Conservation (phyloP, 2,888 invertebrate species). For the Argyresthia albistria region DNA sequence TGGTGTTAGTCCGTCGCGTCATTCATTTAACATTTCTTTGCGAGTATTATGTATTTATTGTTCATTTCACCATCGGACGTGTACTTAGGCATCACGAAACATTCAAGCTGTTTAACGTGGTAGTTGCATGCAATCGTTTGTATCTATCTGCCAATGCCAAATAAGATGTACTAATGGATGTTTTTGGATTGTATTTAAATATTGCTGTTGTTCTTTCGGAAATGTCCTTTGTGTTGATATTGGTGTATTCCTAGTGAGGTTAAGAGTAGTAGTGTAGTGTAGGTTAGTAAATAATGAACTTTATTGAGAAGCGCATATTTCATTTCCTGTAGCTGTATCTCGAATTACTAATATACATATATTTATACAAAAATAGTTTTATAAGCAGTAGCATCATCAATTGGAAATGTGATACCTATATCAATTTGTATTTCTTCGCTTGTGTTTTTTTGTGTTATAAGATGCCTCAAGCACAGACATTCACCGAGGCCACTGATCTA, state of each 20-base stretch:
- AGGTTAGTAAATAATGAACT: slow-evolving; percentile 32
- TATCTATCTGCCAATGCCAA: slow-evolving; percentile 2
- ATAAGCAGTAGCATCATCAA: slow-evolving; percentile 24
- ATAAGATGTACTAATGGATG: slow-evolving; percentile 1
- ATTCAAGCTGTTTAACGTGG: neutral
- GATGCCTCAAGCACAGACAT: neutral
- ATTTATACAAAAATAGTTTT: slow-evolving; percentile 22
- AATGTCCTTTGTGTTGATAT: slow-evolving; percentile 36
- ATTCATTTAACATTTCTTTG: too few relatives aligned
- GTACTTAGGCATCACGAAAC: neutral
- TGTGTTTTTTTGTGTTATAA: neutral
- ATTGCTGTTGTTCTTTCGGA: slow-evolving; percentile 5
- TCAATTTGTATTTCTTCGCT: slow-evolving; percentile 12
- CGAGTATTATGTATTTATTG: too few relatives aligned
- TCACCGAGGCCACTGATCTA: neutral
- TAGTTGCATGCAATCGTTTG: slow-evolving; percentile 1
- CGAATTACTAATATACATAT: slow-evolving; percentile 33
- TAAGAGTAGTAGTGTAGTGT: slow-evolving; percentile 59
- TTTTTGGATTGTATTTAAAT: neutral
- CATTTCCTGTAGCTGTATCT: slow-evolving; percentile 29
- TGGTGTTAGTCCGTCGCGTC: too few relatives aligned
- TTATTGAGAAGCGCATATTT: slow-evolving; percentile 25
- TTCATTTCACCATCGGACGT: neutral
- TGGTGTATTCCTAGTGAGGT: slow-evolving; percentile 46
- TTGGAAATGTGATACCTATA: slow-evolving; percentile 32